These are phyloP conservation scores for Temnothorax ravouxi DNA, from an alignment of 2,888 invertebrate genomes.

Conservation along the genomic window DNA sequence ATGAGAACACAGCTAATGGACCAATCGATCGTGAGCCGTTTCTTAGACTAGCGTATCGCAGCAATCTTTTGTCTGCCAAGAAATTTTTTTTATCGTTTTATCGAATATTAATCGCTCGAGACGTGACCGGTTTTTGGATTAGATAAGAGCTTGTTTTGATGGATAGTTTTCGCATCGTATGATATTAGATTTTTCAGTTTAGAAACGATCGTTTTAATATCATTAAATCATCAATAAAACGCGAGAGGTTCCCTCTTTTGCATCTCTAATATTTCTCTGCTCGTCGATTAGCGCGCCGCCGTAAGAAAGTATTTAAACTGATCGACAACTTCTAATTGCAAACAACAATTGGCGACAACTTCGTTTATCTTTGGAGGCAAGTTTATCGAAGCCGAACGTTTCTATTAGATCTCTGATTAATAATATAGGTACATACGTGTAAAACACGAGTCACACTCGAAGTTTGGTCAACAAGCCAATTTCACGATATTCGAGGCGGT, in stretches of 20 bases:
- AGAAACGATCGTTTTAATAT: neutral
- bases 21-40: neutral
- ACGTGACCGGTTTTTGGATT: neutral
- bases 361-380: neutral
- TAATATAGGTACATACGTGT: neutral
- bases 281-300: no score
- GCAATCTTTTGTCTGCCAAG: neutral
- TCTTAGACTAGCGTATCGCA: neutral
- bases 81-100: conserved; percentile 1
- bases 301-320: neutral
- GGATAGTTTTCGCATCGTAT: neutral
- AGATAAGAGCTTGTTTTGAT: conserved; percentile 19
- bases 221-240: neutral
- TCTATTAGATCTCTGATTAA: neutral
- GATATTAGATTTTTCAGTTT: neutral
- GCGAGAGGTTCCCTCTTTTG: neutral
- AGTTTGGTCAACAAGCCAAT: neutral
- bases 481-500: neutral
- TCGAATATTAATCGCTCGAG: neutral
- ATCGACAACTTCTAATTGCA: neutral
- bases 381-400: neutral
- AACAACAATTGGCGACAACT: neutral
- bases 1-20: neutral
- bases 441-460: neutral
- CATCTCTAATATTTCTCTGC: neutral